Conservation (phyloP, 2,113 vertebrate genomes). For the Equus przewalskii region DNA sequence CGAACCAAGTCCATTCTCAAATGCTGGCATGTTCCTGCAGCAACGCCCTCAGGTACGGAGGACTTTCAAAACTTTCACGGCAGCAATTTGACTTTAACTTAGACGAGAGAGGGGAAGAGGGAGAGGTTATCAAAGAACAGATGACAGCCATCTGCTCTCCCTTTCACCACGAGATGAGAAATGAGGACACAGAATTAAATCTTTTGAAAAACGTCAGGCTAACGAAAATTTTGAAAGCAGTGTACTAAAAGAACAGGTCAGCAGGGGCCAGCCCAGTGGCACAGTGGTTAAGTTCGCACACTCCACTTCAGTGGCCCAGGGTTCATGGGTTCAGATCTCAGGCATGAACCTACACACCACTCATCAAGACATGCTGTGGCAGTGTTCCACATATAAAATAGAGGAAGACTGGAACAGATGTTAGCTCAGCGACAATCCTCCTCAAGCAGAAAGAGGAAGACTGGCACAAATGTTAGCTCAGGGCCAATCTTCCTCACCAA, state of each 20-base stretch:
- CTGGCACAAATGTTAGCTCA: too few relatives aligned
- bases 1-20: not conserved
- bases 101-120: not conserved
- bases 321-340: too few relatives aligned
- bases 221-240: conserved; percentile 4
- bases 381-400: too few relatives aligned
- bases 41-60: not conserved
- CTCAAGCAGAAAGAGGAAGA: too few relatives aligned
- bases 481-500: too few relatives aligned
- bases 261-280: not conserved
- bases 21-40: not conserved
- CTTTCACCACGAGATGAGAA: not conserved
- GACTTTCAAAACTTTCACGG: not conserved
- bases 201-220: not conserved
- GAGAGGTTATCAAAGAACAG: conserved; percentile 50
- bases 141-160: conserved; percentile 42
- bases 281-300: too few relatives aligned
- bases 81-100: conserved; percentile 38
- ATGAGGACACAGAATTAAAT: conserved; percentile 4
- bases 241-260: not conserved
- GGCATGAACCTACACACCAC: too few relatives aligned
- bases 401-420: too few relatives aligned
- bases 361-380: too few relatives aligned
- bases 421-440: too few relatives aligned
- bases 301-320: too few relatives aligned